A percentile compares a stretch with the other conserved stretches of the same genome.
Conservation (phyloP, 1,140 invertebrate genomes). For the Drosophila leontia region DNA sequence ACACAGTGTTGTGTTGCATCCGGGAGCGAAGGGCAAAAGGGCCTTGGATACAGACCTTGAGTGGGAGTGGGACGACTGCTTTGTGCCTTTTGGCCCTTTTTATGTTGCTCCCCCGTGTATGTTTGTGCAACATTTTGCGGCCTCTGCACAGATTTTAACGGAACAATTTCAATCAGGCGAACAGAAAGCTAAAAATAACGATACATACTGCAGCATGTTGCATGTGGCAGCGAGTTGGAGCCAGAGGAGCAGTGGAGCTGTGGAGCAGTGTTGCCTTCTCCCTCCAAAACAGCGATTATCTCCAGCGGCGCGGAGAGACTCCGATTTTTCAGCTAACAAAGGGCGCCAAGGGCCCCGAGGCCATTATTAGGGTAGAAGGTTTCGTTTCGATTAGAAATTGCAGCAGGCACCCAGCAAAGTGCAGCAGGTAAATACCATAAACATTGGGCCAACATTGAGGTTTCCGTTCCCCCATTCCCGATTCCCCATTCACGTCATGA, state of each 20-base stretch:
- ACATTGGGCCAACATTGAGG: conserved; percentile 9
- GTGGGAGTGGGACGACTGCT: conserved; percentile 16
- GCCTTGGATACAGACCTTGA: neutral
- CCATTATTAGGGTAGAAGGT: conserved; percentile 82
- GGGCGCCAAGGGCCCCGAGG: conserved; percentile 74
- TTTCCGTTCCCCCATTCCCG: neutral
- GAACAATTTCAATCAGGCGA: conserved; percentile 71
- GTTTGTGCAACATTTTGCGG: conserved; percentile 78
- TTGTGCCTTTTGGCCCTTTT: conserved; percentile 19
- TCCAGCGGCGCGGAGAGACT: conserved; percentile 15
- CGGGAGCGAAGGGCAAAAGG: conserved; percentile 13
- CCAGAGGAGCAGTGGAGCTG: conserved; percentile 5
- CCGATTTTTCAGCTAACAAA: conserved; percentile 82
- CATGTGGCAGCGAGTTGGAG: conserved; percentile 36
- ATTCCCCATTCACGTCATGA: conserved; percentile 10
- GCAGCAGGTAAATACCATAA: conserved; percentile 57
- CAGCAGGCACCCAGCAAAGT: conserved; percentile 76
- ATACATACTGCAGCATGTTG: conserved; percentile 59
- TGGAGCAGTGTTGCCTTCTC: conserved; percentile 10
- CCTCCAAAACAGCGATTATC: conserved; percentile 42
- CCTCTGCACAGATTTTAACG: conserved; percentile 78
- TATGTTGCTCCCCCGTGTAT: conserved; percentile 62
- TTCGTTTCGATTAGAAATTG: conserved; percentile 84
- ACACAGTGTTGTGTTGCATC: conserved; percentile 28
- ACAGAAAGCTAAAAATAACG: conserved; percentile 31